Conservation (phyloP, 2,113 vertebrate species). For the Coptodon bakossiorum region DNA sequence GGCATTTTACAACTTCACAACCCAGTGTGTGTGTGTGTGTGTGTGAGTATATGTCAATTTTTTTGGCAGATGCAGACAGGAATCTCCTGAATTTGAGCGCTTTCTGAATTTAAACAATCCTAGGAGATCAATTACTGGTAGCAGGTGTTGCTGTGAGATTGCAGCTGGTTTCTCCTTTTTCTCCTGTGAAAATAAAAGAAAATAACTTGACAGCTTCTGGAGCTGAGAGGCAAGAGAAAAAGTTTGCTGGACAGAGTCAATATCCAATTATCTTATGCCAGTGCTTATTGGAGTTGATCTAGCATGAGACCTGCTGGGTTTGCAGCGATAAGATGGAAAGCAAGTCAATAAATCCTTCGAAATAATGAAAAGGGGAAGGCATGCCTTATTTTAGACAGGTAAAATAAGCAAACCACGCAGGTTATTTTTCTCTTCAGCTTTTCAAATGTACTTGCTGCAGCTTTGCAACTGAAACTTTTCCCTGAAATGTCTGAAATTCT, state of each 20-base stretch:
- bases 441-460: neutral
- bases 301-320: neutral
- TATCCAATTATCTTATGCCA: slow-evolving; percentile 43
- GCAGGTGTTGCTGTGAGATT: slow-evolving; percentile 32
- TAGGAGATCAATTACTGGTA: slow-evolving; percentile 22
- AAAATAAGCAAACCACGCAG: neutral
- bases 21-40: neutral
- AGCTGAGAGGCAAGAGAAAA: neutral
- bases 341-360: slow-evolving; percentile 18
- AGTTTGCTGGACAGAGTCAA: slow-evolving; percentile 22
- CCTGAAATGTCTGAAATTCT: neutral
- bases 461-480: neutral
- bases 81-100: slow-evolving; percentile 3
- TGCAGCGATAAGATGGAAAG: neutral
- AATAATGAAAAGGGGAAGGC: neutral
- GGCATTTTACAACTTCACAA: neutral
- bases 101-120: slow-evolving; percentile 5
- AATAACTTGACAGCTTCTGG: slow-evolving; percentile 1
- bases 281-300: slow-evolving; percentile 1
- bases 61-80: slow-evolving; percentile 21
- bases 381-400: neutral
- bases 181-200: neutral
- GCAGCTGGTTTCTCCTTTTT: neutral
- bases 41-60: neutral
- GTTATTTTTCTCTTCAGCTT: neutral